phyloP scores from a whole-genome alignment of 2,797 vertebrate genomes.

The Sebastes itinus region DNA sequence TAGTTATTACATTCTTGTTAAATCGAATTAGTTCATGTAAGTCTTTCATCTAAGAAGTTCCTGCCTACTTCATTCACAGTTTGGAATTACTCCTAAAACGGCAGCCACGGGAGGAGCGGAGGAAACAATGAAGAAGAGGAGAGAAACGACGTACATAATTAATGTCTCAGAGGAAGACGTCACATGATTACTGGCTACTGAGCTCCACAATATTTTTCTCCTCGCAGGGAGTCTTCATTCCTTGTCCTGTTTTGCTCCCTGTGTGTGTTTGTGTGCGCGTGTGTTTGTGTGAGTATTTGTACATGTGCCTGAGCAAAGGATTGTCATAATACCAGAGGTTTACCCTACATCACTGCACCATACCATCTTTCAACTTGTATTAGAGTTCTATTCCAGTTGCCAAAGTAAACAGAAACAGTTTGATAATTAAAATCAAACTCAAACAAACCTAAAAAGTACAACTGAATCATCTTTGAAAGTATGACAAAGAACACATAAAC shows the following conservation, averaged over 20 bases:
- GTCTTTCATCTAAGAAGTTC: neutral
- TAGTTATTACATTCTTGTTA: neutral
- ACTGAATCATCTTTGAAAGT: neutral
- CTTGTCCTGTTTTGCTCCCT: conserved; percentile 51
- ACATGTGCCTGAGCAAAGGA: conserved; percentile 16
- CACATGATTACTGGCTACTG: conserved; percentile 55
- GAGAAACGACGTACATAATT: conserved; percentile 34
- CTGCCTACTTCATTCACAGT: conserved; percentile 58
- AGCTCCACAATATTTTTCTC: conserved; percentile 49
- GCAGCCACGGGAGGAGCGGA: conserved; percentile 8
- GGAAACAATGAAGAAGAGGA: conserved; percentile 43
- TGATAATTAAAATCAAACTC: neutral
- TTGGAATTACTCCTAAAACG: conserved; percentile 61
- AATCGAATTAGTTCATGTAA: neutral
- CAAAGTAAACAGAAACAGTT: conserved; percentile 53
- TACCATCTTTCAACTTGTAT: neutral
- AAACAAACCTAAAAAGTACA: neutral
- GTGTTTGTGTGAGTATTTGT: neutral
- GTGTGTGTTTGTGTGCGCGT: conserved; percentile 5
- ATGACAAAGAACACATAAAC: neutral
- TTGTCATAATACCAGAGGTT: conserved; percentile 19
- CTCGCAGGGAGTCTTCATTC: conserved; percentile 52
- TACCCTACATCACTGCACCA: conserved; percentile 3
- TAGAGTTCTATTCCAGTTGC: conserved; percentile 25
- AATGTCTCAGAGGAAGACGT: conserved; percentile 41